Conservation (phyloP, 2,797 vertebrate species). For the Micrastur ruficollis region DNA sequence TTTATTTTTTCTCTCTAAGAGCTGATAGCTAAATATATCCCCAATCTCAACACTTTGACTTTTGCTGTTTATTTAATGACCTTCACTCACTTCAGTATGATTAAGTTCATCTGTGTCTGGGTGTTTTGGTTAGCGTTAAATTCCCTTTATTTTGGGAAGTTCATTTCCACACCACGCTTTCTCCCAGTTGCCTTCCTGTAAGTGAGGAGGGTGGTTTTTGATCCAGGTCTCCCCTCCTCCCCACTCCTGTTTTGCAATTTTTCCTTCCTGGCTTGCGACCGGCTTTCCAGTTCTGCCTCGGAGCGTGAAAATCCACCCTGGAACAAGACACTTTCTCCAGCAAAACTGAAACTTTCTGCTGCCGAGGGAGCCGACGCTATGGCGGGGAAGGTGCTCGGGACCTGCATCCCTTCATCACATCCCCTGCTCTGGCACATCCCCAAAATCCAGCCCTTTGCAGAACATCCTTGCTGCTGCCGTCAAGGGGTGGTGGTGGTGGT, state of each 20-base stretch:
- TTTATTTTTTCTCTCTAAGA: not conserved
- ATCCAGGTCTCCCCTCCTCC: not conserved
- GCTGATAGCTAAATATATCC: not conserved
- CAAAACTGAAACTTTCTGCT: not conserved
- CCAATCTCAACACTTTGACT: not conserved
- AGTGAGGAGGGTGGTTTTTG: not conserved
- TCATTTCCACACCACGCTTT: not conserved
- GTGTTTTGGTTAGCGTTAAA: constrained; percentile 32
- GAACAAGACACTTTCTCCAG: not conserved
- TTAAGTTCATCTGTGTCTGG: not conserved
- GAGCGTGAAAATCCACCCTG: not conserved
- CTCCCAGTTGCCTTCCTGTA: constrained; percentile 36
- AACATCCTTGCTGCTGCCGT: not conserved
- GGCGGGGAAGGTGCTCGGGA: not conserved
- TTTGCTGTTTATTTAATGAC: constrained; percentile 9
- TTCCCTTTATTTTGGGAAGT: constrained; percentile 18
- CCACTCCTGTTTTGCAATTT: not conserved
- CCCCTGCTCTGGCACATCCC: not conserved
- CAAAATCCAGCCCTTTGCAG: not conserved
- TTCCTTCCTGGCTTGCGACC: not conserved
- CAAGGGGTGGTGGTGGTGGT: not conserved
- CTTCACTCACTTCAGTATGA: not conserved
- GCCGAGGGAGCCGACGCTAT: not conserved
- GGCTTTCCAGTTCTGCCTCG: not conserved
- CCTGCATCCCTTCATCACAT: not conserved